Conservation (phyloP, 2,888 invertebrate species). For the Parthenolecanium corni region DNA sequence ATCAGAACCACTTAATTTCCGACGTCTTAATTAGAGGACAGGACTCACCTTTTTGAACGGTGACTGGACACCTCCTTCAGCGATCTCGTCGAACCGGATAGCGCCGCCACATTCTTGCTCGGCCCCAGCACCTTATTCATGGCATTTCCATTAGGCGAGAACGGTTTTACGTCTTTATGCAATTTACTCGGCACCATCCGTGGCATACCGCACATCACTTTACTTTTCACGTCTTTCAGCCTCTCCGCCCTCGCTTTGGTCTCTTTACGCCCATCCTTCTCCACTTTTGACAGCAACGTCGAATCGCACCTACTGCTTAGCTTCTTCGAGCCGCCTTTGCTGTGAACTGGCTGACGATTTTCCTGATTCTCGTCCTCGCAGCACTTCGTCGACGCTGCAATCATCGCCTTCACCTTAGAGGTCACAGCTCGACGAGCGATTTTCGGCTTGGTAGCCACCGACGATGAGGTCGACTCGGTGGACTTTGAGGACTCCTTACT, state of each 20-base stretch:
- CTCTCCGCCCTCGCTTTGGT: conserved; percentile 55
- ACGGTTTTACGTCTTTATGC: conserved; percentile 23
- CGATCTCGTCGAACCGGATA: conserved; percentile 20
- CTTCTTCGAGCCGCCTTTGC: conserved; percentile 41
- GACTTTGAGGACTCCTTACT: conserved; percentile 5
- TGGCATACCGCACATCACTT: conserved; percentile 45
- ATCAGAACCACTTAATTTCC: too few relatives aligned
- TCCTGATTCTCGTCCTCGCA: conserved; percentile 26
- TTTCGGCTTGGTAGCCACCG: conserved; percentile 53
- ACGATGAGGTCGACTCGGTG: background rate
- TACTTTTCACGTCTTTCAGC: conserved; percentile 76
- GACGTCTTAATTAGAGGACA: too few relatives aligned
- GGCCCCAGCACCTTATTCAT: conserved; percentile 13
- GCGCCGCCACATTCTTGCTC: conserved; percentile 9
- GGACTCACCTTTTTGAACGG: conserved; percentile 18
- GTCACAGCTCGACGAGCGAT: conserved; percentile 66
- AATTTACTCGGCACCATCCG: conserved; percentile 12
- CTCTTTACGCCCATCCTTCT: conserved; percentile 50
- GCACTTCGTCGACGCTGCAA: conserved; percentile 36
- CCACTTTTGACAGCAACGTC: conserved; percentile 70
- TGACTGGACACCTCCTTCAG: conserved; percentile 13
- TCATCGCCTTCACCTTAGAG: conserved; percentile 63
- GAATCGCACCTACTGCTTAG: conserved; percentile 56
- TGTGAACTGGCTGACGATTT: background rate
- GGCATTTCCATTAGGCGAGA: conserved; percentile 20